Conservation (phyloP, 2,113 vertebrate species). For the Hemibates koningsi region DNA sequence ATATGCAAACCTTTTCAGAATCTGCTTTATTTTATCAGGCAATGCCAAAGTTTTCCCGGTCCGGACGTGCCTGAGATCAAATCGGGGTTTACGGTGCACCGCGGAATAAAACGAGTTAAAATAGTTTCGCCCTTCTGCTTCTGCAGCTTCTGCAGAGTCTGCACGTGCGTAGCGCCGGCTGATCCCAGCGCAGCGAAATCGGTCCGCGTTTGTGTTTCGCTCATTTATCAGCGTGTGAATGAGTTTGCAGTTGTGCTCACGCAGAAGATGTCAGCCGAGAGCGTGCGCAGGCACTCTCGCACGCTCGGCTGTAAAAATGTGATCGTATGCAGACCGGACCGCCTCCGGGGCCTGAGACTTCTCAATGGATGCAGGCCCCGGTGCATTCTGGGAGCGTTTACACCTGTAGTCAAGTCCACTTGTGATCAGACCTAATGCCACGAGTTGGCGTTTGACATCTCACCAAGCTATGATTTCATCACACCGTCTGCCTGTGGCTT, state of each 20-base stretch:
- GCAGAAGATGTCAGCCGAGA: neutral
- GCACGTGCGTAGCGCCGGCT: neutral
- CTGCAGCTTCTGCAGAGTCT: neutral
- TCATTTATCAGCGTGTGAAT: neutral
- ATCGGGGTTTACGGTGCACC: fast-evolving
- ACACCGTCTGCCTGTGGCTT: fast-evolving
- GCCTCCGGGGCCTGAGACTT: fast-evolving
- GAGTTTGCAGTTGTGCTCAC: neutral
- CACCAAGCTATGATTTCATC: neutral
- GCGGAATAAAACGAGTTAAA: neutral
- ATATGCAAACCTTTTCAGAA: fast-evolving
- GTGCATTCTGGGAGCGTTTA: neutral
- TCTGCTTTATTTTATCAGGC: neutral
- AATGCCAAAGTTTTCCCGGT: neutral
- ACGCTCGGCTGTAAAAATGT: neutral
- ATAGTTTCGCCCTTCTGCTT: neutral
- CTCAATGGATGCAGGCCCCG: neutral
- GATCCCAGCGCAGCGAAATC: neutral
- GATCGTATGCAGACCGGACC: neutral
- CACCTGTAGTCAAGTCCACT: neutral
- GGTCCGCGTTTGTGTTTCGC: neutral
- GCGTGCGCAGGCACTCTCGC: neutral
- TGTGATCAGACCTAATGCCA: neutral
- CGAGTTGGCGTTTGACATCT: neutral
- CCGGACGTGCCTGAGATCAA: neutral